These are phyloP conservation scores for Drosophila tristis DNA, from an alignment of 1,140 invertebrate genomes.

Conservation along the genomic window DNA sequence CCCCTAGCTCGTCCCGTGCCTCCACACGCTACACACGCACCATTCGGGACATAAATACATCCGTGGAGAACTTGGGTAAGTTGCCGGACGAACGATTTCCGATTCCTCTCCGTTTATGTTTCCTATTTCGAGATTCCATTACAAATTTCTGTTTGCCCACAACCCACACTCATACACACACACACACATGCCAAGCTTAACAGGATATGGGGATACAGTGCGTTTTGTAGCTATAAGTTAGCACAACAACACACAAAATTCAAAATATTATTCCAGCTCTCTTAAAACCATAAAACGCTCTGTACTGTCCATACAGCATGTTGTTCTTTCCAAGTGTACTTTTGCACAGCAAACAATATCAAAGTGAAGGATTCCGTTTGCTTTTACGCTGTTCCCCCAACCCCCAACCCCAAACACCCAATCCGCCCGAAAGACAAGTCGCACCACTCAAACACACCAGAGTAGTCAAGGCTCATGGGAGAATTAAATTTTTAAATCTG, in stretches of 20 bases:
- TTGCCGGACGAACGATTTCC: constrained; percentile 33
- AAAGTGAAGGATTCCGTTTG: constrained; percentile 28
- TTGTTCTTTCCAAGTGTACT: constrained; percentile 38
- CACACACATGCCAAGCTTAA: constrained; percentile 19
- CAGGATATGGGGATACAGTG: constrained; percentile 12
- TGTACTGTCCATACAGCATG: constrained; percentile 28
- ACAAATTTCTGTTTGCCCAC: constrained; percentile 63
- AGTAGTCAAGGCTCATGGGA: background rate
- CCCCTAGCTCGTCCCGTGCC: constrained; percentile 82
- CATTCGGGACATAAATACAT: constrained; percentile 89
- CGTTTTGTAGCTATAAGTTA: constrained; percentile 19
- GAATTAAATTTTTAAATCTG: background rate
- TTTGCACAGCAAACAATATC: constrained; percentile 31
- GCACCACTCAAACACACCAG: background rate
- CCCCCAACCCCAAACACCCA: background rate
- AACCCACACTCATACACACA: constrained; percentile 18
- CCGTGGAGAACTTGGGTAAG: constrained; percentile 90
- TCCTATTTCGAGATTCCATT: constrained; percentile 45
- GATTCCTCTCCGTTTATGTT: constrained; percentile 40
- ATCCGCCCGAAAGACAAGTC: constrained; percentile 5
- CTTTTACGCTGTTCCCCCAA: constrained; percentile 28
- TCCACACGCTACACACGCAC: constrained; percentile 85
- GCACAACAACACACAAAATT: too few relatives aligned
- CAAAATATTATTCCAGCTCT: too few relatives aligned
- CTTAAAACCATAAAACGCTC: constrained; percentile 16